Base-by-base conservation (phyloP, 1,140 invertebrate species). In the Phymastichus coffea region DNA sequence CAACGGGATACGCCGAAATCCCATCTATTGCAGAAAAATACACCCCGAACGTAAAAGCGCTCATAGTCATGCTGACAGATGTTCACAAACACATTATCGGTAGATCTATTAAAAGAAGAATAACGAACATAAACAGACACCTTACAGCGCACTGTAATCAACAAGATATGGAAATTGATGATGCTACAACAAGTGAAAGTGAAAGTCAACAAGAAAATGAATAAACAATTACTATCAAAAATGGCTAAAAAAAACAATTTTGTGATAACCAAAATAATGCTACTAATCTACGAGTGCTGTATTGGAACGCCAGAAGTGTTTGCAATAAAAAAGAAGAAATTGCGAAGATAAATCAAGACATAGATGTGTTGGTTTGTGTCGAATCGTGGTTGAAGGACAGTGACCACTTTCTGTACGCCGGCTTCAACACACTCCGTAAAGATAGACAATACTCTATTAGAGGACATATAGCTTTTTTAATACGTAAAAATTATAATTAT, bases 321-420 rank as follows among this genome's bases (percentile, higher is more conserved):
- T n/a, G 12, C n/a, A n/a, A n/a, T n/a, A n/a, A n/a, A n/a, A n/a
- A 19, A 44, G 10, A 46, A 17, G 12, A 30, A 41, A n/a, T 51
- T 9, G 9, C 19, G 1, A 26, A 10, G 3, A 38, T 25, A n/a
- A 15, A 30, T 7, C 33, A 26, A 30, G 9, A 52, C 7, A 15
- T 46, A 7, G 57, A 61, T 17, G 20, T 60, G 2, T 44, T 17
- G 12, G 12, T 30, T 8, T 30, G 28, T 30, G 47, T 46, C 1
- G 57, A 60, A 35, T 20, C 57, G 7, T 44, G 57, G 40, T 19
- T 52, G 4, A 60, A 19, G 9, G 28, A 37, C 10, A 12, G 20
- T 8, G 14, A 52, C 4, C 17, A n/a, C 23, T 8, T 30, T 1
- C 28, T 8, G 6, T 12, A 8, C 12, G 38, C 41, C 3, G 46